Evolutionary conservation across 2,113 vertebrate species (phyloP), one percentile per base, ranked within the genome.

Genomic region (Garra rufa): DNA sequence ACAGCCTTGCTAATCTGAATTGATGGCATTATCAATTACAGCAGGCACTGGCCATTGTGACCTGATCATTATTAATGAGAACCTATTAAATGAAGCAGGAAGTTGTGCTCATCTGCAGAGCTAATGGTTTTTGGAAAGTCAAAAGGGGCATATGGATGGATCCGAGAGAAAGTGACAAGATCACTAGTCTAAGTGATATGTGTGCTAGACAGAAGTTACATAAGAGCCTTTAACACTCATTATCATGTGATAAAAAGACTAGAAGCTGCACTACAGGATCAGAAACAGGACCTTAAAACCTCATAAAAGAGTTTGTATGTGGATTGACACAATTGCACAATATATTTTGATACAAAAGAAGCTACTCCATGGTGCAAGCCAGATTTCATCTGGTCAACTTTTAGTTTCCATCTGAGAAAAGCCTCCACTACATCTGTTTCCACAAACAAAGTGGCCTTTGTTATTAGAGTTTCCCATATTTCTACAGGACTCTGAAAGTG

Each of bases 11-110:
- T 70, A 70, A 70, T 43, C 38, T 38, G 19, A 70, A 70, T 1
- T 43, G 67, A 70, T 13, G 67, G 34, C 38, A 70, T 70, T 34
- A 70, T 70, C 67, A 70, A 43, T 70, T 70, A n/a, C 67, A 10
- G 10, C 38, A n/a, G 34, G 34, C 34, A 70, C 5, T 43, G 67
- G 67, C 38, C 67, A 70, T 13, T n/a, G 19, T n/a, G 67, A 70
- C 17, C 19, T 0, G 1, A 71, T 24, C 38, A 2, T 21, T 43
- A 71, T 24, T 43, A 71, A 71, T 71, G 38, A 71, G 21, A 71
- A 24, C 69, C 21, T 44, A 71, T 24, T 34, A 67, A 67, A 61
- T 61, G 55, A 24, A 10, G 61, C 59, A 14, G 28, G 6, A 67
- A 67, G 15, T 3, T 43, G 38, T 13, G 38, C 38, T 71, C 44